These are phyloP conservation scores for Julus scandinavius DNA, from an alignment of 2,888 invertebrate species.

Conservation along the genomic window DNA sequence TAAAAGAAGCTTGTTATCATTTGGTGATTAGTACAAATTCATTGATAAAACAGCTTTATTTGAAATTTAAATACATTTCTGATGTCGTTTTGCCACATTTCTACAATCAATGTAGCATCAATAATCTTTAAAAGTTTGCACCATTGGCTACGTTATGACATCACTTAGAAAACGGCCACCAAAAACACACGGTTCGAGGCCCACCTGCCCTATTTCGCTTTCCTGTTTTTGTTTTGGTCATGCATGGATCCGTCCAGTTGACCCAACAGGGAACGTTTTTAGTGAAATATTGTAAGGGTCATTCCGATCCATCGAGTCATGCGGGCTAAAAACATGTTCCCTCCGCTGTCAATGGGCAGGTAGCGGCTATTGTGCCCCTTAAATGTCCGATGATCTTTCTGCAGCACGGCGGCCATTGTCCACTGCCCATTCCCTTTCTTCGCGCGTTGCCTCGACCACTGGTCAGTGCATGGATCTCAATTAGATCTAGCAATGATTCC, in stretches of 20 bases:
- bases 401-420: neutral
- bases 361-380: slow-evolving; percentile 33
- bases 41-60: too few species aligned
- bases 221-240: slow-evolving; percentile 26
- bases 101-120: too few species aligned
- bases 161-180: neutral
- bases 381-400: slow-evolving; percentile 31
- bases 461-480: slow-evolving; percentile 25
- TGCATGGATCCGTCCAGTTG: slow-evolving; percentile 5
- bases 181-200: neutral
- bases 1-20: too few species aligned
- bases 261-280: slow-evolving; percentile 15
- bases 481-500: neutral
- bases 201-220: slow-evolving; percentile 15
- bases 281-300: slow-evolving; percentile 26
- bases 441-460: slow-evolving; percentile 14
- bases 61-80: too few species aligned
- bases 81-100: too few species aligned
- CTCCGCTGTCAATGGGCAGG: slow-evolving; percentile 3
- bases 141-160: too few species aligned
- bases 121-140: too few species aligned
- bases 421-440: slow-evolving; percentile 33
- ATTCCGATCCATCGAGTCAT: slow-evolving; percentile 8
- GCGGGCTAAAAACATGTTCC: neutral
- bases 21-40: too few species aligned